These are phyloP conservation scores for Agrenia bidenticulata DNA, from an alignment of 2,888 invertebrate species.

Conservation along the genomic window DNA sequence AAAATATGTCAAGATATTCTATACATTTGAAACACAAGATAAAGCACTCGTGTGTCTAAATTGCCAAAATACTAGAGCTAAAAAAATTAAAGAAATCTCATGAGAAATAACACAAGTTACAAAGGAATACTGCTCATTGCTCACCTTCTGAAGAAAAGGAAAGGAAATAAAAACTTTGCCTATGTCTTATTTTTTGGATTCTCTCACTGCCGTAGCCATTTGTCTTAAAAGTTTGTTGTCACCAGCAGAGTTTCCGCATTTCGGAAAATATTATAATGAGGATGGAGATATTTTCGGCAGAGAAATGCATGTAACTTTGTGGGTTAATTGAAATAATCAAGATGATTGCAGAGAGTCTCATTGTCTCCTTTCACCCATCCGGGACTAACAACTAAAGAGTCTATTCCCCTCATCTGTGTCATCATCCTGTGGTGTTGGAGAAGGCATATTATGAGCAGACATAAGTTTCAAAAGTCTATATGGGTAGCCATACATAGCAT, in stretches of 20 bases:
- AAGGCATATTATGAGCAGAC: not conserved
- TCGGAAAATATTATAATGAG: not conserved
- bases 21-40: too few relatives aligned
- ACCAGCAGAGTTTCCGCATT: not conserved
- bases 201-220: not conserved
- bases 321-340: conserved; percentile 5
- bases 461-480: not conserved
- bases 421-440: not conserved
- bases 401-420: conserved; percentile 11
- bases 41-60: too few relatives aligned
- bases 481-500: not conserved
- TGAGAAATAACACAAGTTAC: too few relatives aligned
- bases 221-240: conserved; percentile 1
- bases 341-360: not conserved
- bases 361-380: conserved; percentile 6
- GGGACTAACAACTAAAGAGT: conserved; percentile 5
- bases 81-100: too few relatives aligned
- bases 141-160: too few relatives aligned
- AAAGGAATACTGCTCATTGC: too few relatives aligned
- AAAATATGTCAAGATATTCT: conserved; percentile 11
- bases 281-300: not conserved
- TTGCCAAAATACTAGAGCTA: too few relatives aligned
- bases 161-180: too few relatives aligned
- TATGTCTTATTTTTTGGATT: too few relatives aligned
- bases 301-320: not conserved